A percentile compares a stretch with the other conserved stretches of the same genome.
Evolutionary conservation across 2,113 vertebrate genomes (phyloP).

Genomic region (Heterochromis multidens): DNA sequence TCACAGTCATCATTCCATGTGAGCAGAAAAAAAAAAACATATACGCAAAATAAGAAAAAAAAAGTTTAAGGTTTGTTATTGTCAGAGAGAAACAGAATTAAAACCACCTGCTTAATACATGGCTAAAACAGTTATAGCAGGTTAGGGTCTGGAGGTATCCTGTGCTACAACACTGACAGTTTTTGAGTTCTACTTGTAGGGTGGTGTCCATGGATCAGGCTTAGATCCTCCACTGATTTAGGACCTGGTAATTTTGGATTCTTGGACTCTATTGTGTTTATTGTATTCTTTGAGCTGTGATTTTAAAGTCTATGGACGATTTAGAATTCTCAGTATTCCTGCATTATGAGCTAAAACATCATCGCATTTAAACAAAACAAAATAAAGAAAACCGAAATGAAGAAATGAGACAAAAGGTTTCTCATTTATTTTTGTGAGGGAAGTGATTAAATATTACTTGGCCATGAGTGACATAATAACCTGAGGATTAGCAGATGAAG

Average conservation of each 20-base stretch:
- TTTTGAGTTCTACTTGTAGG: background rate
- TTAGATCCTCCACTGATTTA: background rate
- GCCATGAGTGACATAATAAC: background rate
- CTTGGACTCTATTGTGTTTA: background rate
- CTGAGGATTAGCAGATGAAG: background rate
- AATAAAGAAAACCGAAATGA: background rate
- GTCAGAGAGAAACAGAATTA: background rate
- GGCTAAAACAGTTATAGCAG: background rate
- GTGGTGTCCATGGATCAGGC: background rate
- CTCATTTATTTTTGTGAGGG: background rate
- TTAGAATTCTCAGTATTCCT: background rate
- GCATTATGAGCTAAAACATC: background rate
- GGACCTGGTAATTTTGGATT: background rate
- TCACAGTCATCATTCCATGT: too few relatives aligned
- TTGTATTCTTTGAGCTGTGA: background rate
- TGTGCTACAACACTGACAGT: background rate
- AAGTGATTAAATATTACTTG: background rate
- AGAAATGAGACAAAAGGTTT: background rate
- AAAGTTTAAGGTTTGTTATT: background rate
- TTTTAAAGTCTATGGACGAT: background rate
- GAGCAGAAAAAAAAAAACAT: background rate
- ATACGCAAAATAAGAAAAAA: background rate
- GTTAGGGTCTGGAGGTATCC: background rate
- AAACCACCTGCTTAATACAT: background rate
- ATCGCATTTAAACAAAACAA: background rate